Percentiles rank a stretch among this genome's conserved stretches.
Conservation (phyloP, 2,797 vertebrate species). For the Scolopax rusticola region DNA sequence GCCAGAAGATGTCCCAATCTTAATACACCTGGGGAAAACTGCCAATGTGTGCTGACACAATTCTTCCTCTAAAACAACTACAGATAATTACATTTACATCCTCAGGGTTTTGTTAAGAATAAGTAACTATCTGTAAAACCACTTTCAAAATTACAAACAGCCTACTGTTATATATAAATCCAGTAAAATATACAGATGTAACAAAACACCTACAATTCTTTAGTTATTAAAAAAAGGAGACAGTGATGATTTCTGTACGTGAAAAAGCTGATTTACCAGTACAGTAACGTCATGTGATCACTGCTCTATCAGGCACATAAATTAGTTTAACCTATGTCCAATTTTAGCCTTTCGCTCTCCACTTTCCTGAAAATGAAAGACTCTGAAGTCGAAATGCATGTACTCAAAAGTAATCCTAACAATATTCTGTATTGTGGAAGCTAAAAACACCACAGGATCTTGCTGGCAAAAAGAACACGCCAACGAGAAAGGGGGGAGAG, state of each 20-base stretch:
- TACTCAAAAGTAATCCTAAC: not conserved
- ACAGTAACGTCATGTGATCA: not conserved
- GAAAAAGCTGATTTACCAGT: not conserved
- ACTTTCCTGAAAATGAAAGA: not conserved
- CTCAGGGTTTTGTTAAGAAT: not conserved
- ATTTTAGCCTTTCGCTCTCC: not conserved
- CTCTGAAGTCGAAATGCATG: not conserved
- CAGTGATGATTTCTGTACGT: not conserved
- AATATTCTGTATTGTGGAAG: not conserved
- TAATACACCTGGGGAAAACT: not conserved
- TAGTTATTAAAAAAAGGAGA: not conserved
- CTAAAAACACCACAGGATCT: not conserved
- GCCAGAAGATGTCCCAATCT: not conserved
- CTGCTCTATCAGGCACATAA: not conserved
- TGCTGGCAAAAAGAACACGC: not conserved
- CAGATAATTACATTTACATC: not conserved
- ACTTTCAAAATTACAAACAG: not conserved
- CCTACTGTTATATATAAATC: not conserved
- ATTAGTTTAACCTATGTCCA: not conserved
- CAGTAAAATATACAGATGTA: not conserved
- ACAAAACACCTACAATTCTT: not conserved
- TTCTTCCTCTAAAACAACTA: not conserved
- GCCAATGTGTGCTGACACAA: not conserved
- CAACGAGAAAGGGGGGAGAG: conserved; percentile 13
- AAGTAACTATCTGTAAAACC: not conserved